Conservation (phyloP, 2,797 vertebrate species). For the Crocodylus rhombifer region DNA sequence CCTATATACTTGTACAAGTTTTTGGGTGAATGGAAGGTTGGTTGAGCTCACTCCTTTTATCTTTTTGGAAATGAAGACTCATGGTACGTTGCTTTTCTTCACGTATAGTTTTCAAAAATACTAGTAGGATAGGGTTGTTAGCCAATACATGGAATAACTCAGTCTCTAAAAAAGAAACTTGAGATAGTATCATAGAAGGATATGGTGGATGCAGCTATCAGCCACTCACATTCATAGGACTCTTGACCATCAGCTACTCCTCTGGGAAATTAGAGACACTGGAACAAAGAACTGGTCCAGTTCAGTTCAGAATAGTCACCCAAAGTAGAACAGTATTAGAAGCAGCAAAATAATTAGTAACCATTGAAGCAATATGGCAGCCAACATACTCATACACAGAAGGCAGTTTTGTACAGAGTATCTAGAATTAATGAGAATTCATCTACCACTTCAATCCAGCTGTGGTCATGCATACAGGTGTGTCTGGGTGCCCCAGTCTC, state of each 20-base stretch:
- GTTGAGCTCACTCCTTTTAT: too few species aligned
- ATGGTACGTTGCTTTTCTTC: too few species aligned
- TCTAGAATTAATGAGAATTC: neutral
- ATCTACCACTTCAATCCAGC: neutral
- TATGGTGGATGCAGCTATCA: too few species aligned
- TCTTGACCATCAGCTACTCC: neutral
- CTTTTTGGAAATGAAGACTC: too few species aligned
- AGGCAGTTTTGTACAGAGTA: neutral
- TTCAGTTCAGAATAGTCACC: constrained; percentile 53
- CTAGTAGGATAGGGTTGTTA: neutral
- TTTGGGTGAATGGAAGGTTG: too few species aligned
- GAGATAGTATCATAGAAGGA: too few species aligned
- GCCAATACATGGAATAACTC: neutral
- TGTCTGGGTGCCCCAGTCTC: neutral
- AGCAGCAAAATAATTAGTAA: constrained; percentile 63
- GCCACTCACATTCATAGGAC: neutral
- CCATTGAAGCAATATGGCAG: constrained; percentile 27
- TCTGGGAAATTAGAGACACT: constrained; percentile 31
- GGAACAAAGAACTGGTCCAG: too few species aligned
- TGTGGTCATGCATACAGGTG: neutral
- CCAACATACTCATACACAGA: constrained; percentile 44
- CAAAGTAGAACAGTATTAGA: constrained; percentile 51
- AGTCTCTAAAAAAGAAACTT: constrained; percentile 21
- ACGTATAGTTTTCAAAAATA: neutral
- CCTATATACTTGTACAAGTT: neutral